Conservation (phyloP, 2,888 invertebrate species). For the Coremacera marginata region DNA sequence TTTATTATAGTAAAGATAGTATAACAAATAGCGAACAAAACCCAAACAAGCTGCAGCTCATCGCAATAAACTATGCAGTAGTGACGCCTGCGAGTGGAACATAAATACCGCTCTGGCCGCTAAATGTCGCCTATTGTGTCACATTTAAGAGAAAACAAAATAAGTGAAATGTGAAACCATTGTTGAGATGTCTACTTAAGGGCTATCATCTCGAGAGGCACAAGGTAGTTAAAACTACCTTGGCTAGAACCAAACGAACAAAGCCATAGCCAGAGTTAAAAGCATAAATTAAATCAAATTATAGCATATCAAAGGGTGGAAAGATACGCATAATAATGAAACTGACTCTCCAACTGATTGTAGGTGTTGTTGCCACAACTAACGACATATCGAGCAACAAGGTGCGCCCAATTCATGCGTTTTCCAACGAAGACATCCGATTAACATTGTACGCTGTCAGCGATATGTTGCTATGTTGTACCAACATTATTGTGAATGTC, state of each 20-base stretch:
- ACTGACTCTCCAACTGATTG: slow-evolving; percentile 20
- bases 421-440: slow-evolving; percentile 7
- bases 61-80: background rate
- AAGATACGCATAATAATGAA: slow-evolving; percentile 17
- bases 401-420: slow-evolving; percentile 30
- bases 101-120: background rate
- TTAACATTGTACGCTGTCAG: slow-evolving; percentile 41
- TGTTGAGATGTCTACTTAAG: slow-evolving; percentile 33
- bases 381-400: slow-evolving; percentile 22
- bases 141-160: slow-evolving; percentile 31
- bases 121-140: slow-evolving; percentile 25
- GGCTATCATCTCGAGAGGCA: slow-evolving; percentile 21
- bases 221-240: background rate
- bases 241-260: background rate
- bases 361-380: slow-evolving; percentile 30
- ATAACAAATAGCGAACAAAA: slow-evolving; percentile 1
- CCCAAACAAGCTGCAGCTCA: background rate
- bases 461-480: slow-evolving; percentile 46
- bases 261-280: background rate
- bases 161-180: slow-evolving; percentile 39
- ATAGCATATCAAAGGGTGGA: background rate
- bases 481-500: slow-evolving; percentile 62
- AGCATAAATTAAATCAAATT: slow-evolving; percentile 32
- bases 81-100: background rate
- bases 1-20: background rate